Base-by-base conservation (phyloP, 2,888 invertebrate genomes). In the Mayetiola destructor region DNA sequence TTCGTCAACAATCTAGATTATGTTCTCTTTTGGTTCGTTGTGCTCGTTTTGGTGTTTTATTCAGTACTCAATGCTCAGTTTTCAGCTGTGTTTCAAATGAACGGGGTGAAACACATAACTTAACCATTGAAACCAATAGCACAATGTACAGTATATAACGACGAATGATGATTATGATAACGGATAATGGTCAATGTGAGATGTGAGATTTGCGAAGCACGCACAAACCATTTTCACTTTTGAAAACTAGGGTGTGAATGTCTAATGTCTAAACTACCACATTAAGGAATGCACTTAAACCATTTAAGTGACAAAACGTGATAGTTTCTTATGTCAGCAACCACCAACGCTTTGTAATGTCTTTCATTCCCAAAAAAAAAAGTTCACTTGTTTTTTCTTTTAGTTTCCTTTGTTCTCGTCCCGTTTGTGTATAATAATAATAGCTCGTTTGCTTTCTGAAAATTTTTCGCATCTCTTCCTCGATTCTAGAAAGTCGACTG, bases 231-330 rank as follows among this genome's bases (percentile, higher is more conserved):
- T 48, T 48, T 48, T 48, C 6, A 27, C 14, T 27, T 48, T 18
- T 9, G 27, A 27, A 27, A 48, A 9, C 32, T 48, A 2, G 29
- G n/a, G 48, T 48, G 3, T 27, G 48, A 27, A 48, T 48, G 48
- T 48, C 48, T 20, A 27, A 48, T 48, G 48, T 48, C 48, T 20
- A 40, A 40, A 40, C 40, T 48, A 48, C 48, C n/a, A 27, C 29
- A 48, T 48, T 48, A 48, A 27, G 27, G 48, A 48, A 48, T 48
- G 48, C 27, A 42, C 42, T 42, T 42, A 48, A 27, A 27, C 29
- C 27, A 27, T 48, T 48, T 48, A 48, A 48, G 48, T 27, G 48
- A 48, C n/a, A 48, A 48, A 48, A 48, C 48, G 48, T 48, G 48
- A 48, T 48, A 48, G 48, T 48, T n/a, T 48, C n/a, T 48, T 27